phyloP scores from a whole-genome alignment of 64 coral and sea anemone genomes.

The Orbicella faveolata region DNA sequence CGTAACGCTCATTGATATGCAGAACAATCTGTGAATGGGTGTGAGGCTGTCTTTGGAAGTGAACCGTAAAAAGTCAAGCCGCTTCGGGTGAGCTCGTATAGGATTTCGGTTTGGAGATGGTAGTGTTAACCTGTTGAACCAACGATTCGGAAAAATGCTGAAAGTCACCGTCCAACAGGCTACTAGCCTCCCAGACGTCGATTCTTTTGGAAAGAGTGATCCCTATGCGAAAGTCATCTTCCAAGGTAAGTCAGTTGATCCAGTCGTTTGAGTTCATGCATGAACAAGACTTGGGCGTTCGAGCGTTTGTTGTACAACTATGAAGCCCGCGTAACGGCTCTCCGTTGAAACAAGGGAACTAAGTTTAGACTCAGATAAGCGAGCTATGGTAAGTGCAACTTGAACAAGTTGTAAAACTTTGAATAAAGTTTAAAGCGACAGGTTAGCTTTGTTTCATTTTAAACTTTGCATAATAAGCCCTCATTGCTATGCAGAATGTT shows the following conservation, averaged over 20 bases:
- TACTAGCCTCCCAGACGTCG: constrained; percentile 78
- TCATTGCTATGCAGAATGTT: constrained; percentile 40
- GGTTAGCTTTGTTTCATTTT: not conserved
- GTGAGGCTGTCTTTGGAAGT: constrained; percentile 25
- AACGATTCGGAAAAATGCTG: constrained; percentile 43
- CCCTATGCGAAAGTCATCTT: constrained; percentile 76
- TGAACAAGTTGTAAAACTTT: not conserved
- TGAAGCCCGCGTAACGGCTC: not conserved
- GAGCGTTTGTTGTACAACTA: not conserved
- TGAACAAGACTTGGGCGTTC: not conserved
- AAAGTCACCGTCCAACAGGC: constrained; percentile 80
- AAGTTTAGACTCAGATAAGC: not conserved
- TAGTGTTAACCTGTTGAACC: not conserved
- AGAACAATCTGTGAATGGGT: constrained; percentile 35
- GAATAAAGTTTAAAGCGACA: not conserved
- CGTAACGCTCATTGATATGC: constrained; percentile 39
- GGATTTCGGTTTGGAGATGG: not conserved
- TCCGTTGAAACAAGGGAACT: not conserved
- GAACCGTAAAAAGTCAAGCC: not conserved
- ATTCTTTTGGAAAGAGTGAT: constrained; percentile 85
- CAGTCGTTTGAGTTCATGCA: not conserved
- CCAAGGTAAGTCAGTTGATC: constrained; percentile 56
- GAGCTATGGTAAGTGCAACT: not conserved
- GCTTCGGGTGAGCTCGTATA: not conserved
- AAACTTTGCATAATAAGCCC: not conserved